phyloP scores from a whole-genome alignment of 2,113 vertebrate genomes.

The Callopanchax toddi region DNA sequence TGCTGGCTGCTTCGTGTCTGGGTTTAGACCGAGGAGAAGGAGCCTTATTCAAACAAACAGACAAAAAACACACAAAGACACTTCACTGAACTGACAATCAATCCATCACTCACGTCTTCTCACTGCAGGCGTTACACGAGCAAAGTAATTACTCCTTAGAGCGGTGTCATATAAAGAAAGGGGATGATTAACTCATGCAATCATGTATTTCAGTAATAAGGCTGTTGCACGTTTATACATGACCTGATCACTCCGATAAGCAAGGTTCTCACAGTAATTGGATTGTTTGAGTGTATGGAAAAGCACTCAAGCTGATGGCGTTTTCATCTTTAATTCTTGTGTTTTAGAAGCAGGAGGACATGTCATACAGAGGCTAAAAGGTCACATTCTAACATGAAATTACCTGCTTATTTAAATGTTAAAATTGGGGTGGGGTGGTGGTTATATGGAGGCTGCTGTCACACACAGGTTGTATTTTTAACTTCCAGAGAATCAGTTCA shows the following conservation, averaged over 20 bases:
- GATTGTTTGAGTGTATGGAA: not conserved
- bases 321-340: not conserved
- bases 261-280: not conserved
- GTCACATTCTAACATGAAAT: too few relatives aligned
- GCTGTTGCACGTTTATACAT: not conserved
- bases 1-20: slow-evolving; percentile 54
- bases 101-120: too few relatives aligned
- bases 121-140: not conserved
- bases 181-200: too few relatives aligned
- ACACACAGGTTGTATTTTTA: too few relatives aligned
- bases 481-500: too few relatives aligned
- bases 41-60: slow-evolving; percentile 48
- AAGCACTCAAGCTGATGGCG: not conserved
- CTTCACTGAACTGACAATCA: not conserved
- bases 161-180: not conserved
- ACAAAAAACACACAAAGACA: slow-evolving; percentile 13
- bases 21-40: slow-evolving; percentile 75
- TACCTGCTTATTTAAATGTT: too few relatives aligned
- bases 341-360: too few relatives aligned
- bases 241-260: not conserved
- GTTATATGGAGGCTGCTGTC: too few relatives aligned
- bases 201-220: not conserved
- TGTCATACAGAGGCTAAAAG: too few relatives aligned
- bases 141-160: not conserved
- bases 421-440: too few relatives aligned